A percentile compares a stretch with the other conserved stretches of the same genome.
Conservation (phyloP, 2,797 vertebrate genomes). For the Sylvia borin region DNA sequence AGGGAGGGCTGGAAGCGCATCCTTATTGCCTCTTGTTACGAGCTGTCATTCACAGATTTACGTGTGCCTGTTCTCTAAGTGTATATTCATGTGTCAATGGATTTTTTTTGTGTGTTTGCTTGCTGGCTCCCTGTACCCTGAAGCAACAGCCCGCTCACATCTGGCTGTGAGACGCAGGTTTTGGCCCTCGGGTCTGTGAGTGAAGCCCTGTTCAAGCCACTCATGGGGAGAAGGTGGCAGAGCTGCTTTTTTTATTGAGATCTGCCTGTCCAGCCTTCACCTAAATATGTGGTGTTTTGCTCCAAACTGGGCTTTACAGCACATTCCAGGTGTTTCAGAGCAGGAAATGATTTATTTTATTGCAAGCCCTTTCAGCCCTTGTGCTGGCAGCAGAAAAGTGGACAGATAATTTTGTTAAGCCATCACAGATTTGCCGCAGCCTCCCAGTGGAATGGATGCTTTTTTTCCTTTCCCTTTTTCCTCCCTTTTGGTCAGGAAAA, state of each 20-base stretch:
- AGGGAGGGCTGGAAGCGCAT: conserved; percentile 30
- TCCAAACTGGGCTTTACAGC: neutral
- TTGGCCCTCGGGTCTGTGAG: neutral
- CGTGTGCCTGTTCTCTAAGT: conserved; percentile 70
- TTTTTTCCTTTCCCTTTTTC: neutral
- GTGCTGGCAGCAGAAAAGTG: neutral
- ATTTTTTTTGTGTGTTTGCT: conserved; percentile 78
- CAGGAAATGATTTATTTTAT: neutral
- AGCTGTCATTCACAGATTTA: conserved; percentile 65
- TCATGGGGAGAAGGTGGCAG: neutral
- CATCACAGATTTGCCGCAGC: neutral
- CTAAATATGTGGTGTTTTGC: accelerated
- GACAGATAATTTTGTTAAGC: accelerated
- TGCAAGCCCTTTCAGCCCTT: neutral
- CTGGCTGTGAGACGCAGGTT: neutral
- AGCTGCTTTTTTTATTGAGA: neutral
- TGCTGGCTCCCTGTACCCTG: conserved; percentile 77
- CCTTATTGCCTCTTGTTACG: conserved; percentile 22
- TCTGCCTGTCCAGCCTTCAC: neutral
- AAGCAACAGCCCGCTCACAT: conserved; percentile 54
- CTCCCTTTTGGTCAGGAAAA: neutral
- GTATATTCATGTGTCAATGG: conserved; percentile 78
- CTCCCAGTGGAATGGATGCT: neutral
- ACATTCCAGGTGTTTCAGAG: neutral
- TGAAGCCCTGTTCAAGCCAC: neutral